phyloP scores from a whole-genome alignment of 2,888 invertebrate species.

The Trachelus iudaicus region DNA sequence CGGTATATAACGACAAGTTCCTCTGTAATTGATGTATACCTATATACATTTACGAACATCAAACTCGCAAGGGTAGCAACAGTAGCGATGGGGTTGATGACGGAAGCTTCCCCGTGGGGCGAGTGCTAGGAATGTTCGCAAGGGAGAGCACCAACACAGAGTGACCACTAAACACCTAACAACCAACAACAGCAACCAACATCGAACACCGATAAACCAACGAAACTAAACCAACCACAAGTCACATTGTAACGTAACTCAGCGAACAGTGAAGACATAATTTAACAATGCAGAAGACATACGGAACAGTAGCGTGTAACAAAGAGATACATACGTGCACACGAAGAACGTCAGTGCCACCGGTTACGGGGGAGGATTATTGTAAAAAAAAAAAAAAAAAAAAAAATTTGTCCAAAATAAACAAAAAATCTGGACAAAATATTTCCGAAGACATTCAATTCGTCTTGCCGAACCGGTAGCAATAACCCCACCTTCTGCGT shows the following conservation, averaged over 20 bases:
- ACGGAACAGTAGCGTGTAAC: constrained; percentile 18
- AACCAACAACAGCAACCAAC: constrained; percentile 64
- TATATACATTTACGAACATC: constrained; percentile 4
- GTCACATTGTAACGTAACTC: constrained; percentile 60
- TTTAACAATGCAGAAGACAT: constrained; percentile 37
- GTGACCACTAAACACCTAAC: constrained; percentile 65
- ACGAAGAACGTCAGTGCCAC: constrained; percentile 37
- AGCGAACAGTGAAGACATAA: constrained; percentile 59
- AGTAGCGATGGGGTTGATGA: constrained; percentile 29
- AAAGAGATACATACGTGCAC: constrained; percentile 43
- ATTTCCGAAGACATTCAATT: background rate
- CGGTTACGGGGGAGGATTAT: background rate
- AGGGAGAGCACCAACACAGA: constrained; percentile 57
- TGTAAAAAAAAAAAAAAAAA: background rate
- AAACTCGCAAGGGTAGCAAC: constrained; percentile 23
- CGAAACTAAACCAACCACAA: constrained; percentile 62
- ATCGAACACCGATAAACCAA: constrained; percentile 63
- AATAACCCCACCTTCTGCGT: background rate
- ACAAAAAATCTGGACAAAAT: background rate
- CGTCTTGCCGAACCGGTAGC: background rate
- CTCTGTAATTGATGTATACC: background rate
- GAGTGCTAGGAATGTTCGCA: constrained; percentile 38
- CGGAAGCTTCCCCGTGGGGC: constrained; percentile 18
- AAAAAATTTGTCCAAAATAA: background rate
- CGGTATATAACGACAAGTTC: background rate